Evolutionary conservation across 2,888 invertebrate species (phyloP), one percentile per base, ranked within the genome.

Genomic region (Lepidocyrtinus sp.): DNA sequence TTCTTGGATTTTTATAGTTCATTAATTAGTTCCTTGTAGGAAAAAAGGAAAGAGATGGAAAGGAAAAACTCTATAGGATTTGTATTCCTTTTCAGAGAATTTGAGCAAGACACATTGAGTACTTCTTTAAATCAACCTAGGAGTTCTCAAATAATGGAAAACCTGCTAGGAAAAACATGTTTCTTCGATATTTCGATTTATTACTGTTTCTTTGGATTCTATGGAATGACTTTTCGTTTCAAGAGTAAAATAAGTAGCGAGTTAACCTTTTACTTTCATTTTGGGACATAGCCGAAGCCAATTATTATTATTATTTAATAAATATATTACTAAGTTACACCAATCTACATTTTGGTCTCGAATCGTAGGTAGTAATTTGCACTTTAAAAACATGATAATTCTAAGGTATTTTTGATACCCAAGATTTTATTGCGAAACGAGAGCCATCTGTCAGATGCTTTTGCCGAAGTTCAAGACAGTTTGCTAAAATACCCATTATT

Each of bases 1-100:
- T 75, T 75, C 46, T 69, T 62, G 75, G 75, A 63, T 69, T 75
- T 75, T 75, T 75, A 75, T 75, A 75, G 75, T 75, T 69, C 75
- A 75, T 75, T 75, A 75, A 75, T 75, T 75, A 75, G 68, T 61
- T 75, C 62, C 62, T 46, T 62, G 55, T 55, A n/a, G 55, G 63
- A 64, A 69, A 26, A 63, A 68, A 45, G 73, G 27, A 46, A 64
- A 73, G 46, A 45, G 45, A 25, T 26, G 12, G 50, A 55, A 73
- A 15, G 63, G 17, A 67, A 24, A 67, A 61, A 59, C 24, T 67
- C 46, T 64, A n/a, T 25, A n/a, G 1, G 15, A 2, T 15, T 24
- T 9, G 55, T 7, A 21, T 26, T 26, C 9, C 24, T 26, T 17
- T n/a, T 26, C 26, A 17, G 22, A 7, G n/a, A 15, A 2, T 62